Conservation (phyloP, 2,888 invertebrate genomes). For the Spilarctia lutea region DNA sequence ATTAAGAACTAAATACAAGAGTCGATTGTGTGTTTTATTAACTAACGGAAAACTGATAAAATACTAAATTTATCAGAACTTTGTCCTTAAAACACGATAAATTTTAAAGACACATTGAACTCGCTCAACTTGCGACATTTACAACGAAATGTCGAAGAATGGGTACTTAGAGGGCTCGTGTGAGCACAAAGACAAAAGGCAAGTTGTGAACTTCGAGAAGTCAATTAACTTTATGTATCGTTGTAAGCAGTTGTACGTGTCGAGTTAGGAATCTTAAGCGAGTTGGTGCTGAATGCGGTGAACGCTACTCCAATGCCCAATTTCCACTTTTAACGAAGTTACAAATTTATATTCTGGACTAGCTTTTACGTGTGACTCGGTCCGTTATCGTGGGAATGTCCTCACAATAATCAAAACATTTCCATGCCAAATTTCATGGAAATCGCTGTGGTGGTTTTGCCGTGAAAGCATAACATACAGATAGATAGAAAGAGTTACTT, state of each 20-base stretch:
- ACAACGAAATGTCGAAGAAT: slow-evolving; percentile 21
- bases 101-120: neutral
- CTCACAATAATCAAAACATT: no score
- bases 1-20: neutral
- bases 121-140: neutral
- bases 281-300: slow-evolving; percentile 17
- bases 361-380: no score
- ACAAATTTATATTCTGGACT: neutral
- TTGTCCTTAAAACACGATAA: neutral
- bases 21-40: neutral
- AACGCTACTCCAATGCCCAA: slow-evolving; percentile 23
- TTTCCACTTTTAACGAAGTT: slow-evolving; percentile 17
- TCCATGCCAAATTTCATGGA: no score
- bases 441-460: no score
- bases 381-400: no score
- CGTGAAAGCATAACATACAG: no score
- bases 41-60: neutral
- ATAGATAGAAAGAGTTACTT: no score
- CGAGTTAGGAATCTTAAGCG: slow-evolving; percentile 43
- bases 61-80: neutral
- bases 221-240: slow-evolving; percentile 52
- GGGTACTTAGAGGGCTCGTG: slow-evolving; percentile 6
- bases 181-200: slow-evolving; percentile 21
- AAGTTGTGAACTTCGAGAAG: slow-evolving; percentile 42
- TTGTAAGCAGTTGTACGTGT: slow-evolving; percentile 21